Percentiles rank a stretch among this genome's conserved stretches.
Evolutionary conservation across 2,113 vertebrate genomes (phyloP).

Genomic region (Sporophila hypoxantha): DNA sequence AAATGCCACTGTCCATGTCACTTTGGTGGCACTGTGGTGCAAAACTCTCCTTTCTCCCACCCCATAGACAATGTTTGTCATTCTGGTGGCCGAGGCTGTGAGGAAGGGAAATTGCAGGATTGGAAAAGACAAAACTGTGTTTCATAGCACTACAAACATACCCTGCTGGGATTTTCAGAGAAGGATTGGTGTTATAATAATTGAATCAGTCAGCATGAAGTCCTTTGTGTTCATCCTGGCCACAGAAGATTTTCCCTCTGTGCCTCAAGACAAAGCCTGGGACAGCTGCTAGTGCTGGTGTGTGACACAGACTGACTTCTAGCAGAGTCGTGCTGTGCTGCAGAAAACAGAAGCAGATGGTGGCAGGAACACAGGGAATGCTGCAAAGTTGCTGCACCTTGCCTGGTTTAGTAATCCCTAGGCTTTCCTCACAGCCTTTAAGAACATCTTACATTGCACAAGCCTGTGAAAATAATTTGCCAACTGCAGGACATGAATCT

Average conservation of each 20-base stretch:
- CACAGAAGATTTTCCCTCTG: neutral
- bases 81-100: neutral
- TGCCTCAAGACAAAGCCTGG: neutral
- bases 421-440: neutral
- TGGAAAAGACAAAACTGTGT: neutral
- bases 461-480: neutral
- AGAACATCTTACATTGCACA: neutral
- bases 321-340: neutral
- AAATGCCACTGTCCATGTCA: neutral
- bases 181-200: neutral
- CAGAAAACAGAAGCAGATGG: neutral
- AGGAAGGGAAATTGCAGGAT: neutral
- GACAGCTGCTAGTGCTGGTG: neutral
- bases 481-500: rapidly evolving
- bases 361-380: neutral
- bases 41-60: neutral
- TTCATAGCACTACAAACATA: neutral
- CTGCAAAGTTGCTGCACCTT: neutral
- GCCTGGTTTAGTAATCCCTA: neutral
- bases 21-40: rapidly evolving
- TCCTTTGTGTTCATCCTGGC: neutral
- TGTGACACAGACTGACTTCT: neutral
- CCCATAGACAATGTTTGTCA: neutral
- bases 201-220: neutral
- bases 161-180: neutral